Base-by-base conservation (phyloP, 2,797 vertebrate genomes). In the Micropoecilia bifurca region DNA sequence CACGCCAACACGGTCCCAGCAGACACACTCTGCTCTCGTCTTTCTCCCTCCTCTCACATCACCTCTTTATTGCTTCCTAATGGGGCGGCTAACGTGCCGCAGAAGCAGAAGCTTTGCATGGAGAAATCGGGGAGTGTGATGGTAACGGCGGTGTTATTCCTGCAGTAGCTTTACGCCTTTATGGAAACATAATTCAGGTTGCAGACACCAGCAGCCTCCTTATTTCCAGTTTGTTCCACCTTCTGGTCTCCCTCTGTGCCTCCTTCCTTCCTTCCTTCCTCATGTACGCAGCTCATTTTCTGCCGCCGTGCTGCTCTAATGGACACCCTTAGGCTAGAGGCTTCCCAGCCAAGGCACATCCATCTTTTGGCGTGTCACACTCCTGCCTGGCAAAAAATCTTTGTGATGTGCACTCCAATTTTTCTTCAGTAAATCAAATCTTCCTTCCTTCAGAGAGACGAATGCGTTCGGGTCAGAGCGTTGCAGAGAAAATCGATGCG, bases 391-490 rank as follows among this genome's bases (percentile, higher is more conserved):
- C 96, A 96, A 97, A 98, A 98, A 98, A 98, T 98, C 98, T 98
- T 98, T 98, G 97, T 97, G 97, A 98, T 99, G 98, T 97, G 97
- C 97, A 97, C 97, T 97, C 97, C 97, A 98, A 99, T 99, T 99
- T 99, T 99, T 99, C 97, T 98, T 97, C 98, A 99, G 97, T 99
- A 99, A 99, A 99, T 99, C 98, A 99, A 99, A 99, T 99, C 98
- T 98, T 98, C 98, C 97, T 98, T 97, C 98, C 97, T 98, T 99
- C 97, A 98, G 96, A 98, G 99, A 99, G 98, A 99, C 96, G 96
- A 97, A 99, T 99, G 98, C 97, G 97, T 95, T 95, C 93, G 97
- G 97, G 97, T 97, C 96, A 96, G 95, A 96, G 97, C 97, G 97
- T 97, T 98, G 97, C 97, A 97, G 97, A 97, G 92, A 97, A 98